Percentiles rank a stretch among this genome's conserved stretches.
phyloP scores from a whole-genome alignment of 2,888 invertebrate genomes.

The Phengaris alcon region DNA sequence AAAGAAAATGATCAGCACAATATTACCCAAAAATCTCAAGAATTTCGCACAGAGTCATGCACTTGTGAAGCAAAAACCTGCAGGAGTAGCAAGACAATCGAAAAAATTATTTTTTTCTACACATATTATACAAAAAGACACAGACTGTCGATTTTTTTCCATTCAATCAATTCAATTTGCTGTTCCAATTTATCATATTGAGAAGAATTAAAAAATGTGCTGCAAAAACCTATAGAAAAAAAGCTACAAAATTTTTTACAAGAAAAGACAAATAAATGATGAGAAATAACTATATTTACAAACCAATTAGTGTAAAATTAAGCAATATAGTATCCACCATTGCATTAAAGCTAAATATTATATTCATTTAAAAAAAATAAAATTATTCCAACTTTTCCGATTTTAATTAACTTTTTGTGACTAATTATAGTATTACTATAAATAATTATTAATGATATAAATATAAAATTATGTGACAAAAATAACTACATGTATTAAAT shows the following conservation, averaged over 20 bases:
- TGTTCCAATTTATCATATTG: background rate
- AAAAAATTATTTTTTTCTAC: too few relatives aligned
- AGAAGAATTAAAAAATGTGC: background rate
- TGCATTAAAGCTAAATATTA: constrained; percentile 18
- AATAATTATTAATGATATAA: background rate
- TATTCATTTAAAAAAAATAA: background rate
- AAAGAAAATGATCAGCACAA: too few relatives aligned
- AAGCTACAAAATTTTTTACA: constrained; percentile 17
- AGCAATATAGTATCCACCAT: constrained; percentile 6
- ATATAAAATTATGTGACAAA: background rate
- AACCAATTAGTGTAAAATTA: constrained; percentile 14
- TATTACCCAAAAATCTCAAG: too few relatives aligned
- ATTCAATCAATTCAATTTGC: too few relatives aligned
- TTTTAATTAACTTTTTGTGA: background rate
- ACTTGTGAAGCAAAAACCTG: background rate
- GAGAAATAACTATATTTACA: constrained; percentile 23
- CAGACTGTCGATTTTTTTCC: too few relatives aligned
- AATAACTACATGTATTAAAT: background rate
- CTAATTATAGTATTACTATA: background rate
- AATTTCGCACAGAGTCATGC: background rate
- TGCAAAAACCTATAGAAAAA: background rate
- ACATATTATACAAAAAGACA: too few relatives aligned
- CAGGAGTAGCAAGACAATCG: background rate
- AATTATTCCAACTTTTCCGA: background rate
- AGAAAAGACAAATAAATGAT: constrained; percentile 22